Conservation (phyloP, 2,113 vertebrate genomes). For the Myanophis thanlyinensis region DNA sequence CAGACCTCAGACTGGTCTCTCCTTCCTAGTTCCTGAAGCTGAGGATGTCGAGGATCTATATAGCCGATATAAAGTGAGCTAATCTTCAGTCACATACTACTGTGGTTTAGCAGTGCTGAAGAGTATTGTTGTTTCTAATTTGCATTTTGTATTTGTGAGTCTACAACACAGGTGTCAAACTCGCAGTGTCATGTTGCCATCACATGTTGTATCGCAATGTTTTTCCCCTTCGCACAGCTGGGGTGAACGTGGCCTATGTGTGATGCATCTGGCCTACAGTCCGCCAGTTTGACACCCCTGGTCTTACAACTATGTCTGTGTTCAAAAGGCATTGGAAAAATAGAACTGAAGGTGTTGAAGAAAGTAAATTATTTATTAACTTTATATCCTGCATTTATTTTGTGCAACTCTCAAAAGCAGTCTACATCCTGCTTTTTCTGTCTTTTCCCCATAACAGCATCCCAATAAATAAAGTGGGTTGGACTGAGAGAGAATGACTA, state of each 20-base stretch:
- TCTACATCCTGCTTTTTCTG: background rate
- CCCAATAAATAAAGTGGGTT: background rate
- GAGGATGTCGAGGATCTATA: constrained; percentile 91
- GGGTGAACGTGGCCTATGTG: no score
- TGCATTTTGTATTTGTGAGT: background rate
- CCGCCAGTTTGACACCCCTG: no score
- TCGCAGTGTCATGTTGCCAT: no score
- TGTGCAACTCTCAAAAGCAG: background rate
- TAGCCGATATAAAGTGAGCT: constrained; percentile 85
- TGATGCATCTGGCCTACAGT: rapidly evolving
- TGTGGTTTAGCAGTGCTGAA: background rate
- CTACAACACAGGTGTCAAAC: background rate
- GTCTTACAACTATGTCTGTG: background rate
- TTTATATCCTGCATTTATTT: background rate
- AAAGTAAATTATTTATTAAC: background rate
- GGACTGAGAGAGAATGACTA: background rate
- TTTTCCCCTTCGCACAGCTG: no score
- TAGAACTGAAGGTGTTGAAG: background rate
- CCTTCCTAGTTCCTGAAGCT: constrained; percentile 87
- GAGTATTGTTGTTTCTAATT: background rate
- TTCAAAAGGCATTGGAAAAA: background rate
- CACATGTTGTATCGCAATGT: no score
- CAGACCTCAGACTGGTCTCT: constrained; percentile 85
- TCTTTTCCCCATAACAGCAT: background rate
- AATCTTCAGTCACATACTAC: no score